Evolutionary conservation across 2,113 vertebrate species (phyloP), one percentile per base, ranked within the genome.

Genomic region (Campylomormyrus tamandua): DNA sequence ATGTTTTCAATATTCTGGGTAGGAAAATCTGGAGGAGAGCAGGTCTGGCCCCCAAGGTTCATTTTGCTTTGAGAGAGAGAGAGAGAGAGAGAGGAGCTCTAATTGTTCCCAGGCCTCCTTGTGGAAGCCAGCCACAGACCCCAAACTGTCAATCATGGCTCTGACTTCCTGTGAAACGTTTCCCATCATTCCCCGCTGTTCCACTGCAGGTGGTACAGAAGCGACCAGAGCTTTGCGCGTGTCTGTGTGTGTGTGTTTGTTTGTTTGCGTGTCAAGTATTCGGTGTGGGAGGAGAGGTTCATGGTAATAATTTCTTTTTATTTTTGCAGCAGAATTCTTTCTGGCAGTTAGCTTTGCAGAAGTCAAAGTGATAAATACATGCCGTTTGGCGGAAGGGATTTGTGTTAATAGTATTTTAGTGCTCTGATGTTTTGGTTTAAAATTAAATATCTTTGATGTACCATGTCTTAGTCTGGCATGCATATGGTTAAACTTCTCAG

Each of bases 71-170:
- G 27, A 84, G 83, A 86, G 86, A 91, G 87, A 80, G 49, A 83
- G 58, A 66, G 62, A 66, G 62, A 27, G 52, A 87, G 46, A 58
- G 66, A 87, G 84, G 84, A 91, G 90, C 31, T 90, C 90, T 92
- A 91, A 91, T 87, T 91, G 91, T 92, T 92, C 50, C 45, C 90
- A 90, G 83, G 70, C 80, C 46, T 83, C 87, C 19, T 48, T 56
- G 88, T 86, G 89, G 89, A 91, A 93, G 90, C 83, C 62, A 85
- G 45, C 87, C 90, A 88, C 88, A 91, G 91, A 92, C 91, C 91
- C 91, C 80, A 90, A 91, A 83, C 89, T 91, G 90, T 93, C 91
- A 92, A 89, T 93, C 92, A 91, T 27, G 84, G 35, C 46, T 49
- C 50, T 91, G 74, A 85, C 83, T 91, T 90, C 89, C 88, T 92